A percentile compares a stretch with the other conserved stretches of the same genome.
phyloP scores from a whole-genome alignment of 1,140 invertebrate genomes.

The Lepidotrigona ventralis region DNA sequence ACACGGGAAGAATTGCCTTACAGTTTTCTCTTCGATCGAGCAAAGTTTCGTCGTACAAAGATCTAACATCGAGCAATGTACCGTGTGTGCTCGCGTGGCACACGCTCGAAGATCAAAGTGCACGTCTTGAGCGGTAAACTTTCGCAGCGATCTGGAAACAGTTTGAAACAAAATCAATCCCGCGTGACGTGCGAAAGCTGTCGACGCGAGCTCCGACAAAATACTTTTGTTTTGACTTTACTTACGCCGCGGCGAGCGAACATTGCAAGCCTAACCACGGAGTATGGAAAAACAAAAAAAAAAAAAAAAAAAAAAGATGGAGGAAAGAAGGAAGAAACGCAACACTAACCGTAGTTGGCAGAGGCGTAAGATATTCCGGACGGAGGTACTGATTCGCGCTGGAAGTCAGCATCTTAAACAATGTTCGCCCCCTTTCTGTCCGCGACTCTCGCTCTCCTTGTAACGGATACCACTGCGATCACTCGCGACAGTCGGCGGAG shows the following conservation, averaged over 20 bases:
- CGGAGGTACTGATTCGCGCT: constrained; percentile 92
- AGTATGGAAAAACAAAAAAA: no score
- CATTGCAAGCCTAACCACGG: no score
- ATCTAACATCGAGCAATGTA: no score
- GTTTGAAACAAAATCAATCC: background rate
- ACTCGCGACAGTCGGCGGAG: constrained; percentile 37
- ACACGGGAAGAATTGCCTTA: background rate
- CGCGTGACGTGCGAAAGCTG: background rate
- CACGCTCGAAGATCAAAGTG: background rate
- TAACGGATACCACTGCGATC: constrained; percentile 46
- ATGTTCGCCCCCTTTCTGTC: constrained; percentile 34
- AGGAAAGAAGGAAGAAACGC: background rate
- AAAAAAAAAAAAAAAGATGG: background rate
- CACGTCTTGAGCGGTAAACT: background rate
- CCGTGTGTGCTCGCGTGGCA: no score
- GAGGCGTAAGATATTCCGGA: constrained; percentile 94
- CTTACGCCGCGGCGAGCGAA: background rate
- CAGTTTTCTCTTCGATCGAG: background rate
- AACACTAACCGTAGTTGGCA: constrained; percentile 91
- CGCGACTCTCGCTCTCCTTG: constrained; percentile 13
- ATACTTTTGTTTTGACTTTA: background rate
- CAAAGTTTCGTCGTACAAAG: no score
- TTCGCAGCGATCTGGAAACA: background rate
- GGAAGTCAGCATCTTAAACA: constrained; percentile 88
- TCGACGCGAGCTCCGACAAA: background rate